Evolutionary conservation across 2,797 vertebrate genomes (phyloP).

Genomic region (Myripristis murdjan): DNA sequence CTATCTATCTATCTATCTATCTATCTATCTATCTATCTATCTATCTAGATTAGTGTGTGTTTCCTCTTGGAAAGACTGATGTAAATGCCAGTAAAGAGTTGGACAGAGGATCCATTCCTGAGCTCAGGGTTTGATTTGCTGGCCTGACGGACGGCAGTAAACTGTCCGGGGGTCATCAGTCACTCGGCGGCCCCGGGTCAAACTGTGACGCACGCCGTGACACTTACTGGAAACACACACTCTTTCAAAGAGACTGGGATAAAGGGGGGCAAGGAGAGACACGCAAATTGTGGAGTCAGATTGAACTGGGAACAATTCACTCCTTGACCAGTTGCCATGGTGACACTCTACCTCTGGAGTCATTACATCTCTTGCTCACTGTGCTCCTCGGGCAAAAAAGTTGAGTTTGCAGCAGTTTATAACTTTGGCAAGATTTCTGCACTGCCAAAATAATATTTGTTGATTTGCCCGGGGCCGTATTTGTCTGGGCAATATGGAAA

Average conservation of each 20-base stretch:
- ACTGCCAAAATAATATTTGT: slow-evolving; percentile 58
- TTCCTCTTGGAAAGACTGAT: not conserved
- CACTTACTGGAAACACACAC: slow-evolving; percentile 65
- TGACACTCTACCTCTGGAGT: slow-evolving; percentile 37
- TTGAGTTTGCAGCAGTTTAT: slow-evolving; percentile 61
- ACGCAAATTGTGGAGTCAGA: slow-evolving; percentile 43
- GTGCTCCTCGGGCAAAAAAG: slow-evolving; percentile 50
- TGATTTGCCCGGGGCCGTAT: slow-evolving; percentile 63
- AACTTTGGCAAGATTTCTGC: slow-evolving; percentile 47
- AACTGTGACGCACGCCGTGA: slow-evolving; percentile 60
- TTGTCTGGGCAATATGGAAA: slow-evolving; percentile 69
- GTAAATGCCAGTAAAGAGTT: not conserved
- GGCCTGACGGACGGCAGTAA: slow-evolving; percentile 35
- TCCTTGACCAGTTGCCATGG: slow-evolving; percentile 75
- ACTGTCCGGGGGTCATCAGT: slow-evolving; percentile 33
- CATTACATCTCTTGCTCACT: slow-evolving; percentile 56
- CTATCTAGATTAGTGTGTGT: not conserved
- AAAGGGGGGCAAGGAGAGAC: slow-evolving; percentile 21
- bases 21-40: slow-evolving; percentile 5
- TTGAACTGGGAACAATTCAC: slow-evolving; percentile 60
- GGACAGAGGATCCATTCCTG: slow-evolving; percentile 23
- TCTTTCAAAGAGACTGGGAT: slow-evolving; percentile 52
- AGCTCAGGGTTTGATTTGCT: slow-evolving; percentile 49
- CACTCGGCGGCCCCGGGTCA: slow-evolving; percentile 50
- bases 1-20: slow-evolving; percentile 27